Percentiles rank a stretch among this genome's conserved stretches.
These are phyloP conservation scores for Parazoanthus darwini DNA, from an alignment of 92 coral and sea anemone genomes.

Conservation along the genomic window DNA sequence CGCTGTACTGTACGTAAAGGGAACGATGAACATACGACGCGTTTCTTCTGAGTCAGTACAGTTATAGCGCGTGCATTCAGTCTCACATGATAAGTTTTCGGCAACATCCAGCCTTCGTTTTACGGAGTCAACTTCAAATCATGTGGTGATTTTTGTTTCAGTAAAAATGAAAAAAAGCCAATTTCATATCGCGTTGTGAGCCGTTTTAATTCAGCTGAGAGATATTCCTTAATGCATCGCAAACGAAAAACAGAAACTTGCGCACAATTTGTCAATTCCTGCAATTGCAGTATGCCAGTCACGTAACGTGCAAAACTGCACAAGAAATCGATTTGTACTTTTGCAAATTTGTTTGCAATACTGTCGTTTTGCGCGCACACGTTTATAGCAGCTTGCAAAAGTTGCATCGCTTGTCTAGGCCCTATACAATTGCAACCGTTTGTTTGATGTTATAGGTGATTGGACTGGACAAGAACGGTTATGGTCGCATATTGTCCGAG, in stretches of 20 bases:
- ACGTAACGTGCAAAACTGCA: not conserved
- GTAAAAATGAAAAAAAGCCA: not conserved
- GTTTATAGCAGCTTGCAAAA: not conserved
- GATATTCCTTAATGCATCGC: not conserved
- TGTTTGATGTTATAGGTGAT: slow-evolving; percentile 58
- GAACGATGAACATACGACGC: too few relatives aligned
- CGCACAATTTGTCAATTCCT: not conserved
- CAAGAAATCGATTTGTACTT: not conserved
- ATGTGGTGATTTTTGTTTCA: not conserved
- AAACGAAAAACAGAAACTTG: not conserved
- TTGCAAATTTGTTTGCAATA: not conserved
- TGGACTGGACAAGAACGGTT: slow-evolving; percentile 84
- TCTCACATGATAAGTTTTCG: too few relatives aligned
- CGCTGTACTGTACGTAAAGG: too few relatives aligned
- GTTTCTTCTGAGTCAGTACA: too few relatives aligned
- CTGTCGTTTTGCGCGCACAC: not conserved
- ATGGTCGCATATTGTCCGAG: slow-evolving; percentile 87
- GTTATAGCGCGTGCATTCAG: too few relatives aligned
- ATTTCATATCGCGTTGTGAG: not conserved
- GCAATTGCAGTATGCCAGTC: not conserved
- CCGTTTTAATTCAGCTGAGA: not conserved
- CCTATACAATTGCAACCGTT: not conserved
- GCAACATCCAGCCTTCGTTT: too few relatives aligned
- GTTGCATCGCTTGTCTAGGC: not conserved
- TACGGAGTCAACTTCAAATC: too few relatives aligned